Base-by-base conservation (phyloP, 2,888 invertebrate species). In the Dorcus parallelipipedus region DNA sequence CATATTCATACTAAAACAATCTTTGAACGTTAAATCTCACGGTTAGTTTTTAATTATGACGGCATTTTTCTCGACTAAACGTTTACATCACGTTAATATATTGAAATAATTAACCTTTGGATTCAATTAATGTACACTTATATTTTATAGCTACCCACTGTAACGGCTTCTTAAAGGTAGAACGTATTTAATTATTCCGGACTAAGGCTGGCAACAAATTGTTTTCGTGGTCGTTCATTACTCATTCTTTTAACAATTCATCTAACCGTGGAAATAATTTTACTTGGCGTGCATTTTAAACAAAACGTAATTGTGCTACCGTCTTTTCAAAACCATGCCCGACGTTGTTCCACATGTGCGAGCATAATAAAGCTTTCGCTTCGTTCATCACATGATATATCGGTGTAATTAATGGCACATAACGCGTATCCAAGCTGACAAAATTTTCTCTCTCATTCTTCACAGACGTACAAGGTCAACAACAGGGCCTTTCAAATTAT, bases 181-280 rank as follows among this genome's bases (percentile, higher is more conserved):
- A 62, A 52, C 61, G 58, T 58, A 67, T 67, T 67, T 66, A 67
- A 67, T 69, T 68, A 68, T 67, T 67, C 65, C 59, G 59, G 60
- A 60, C 60, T 58, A 54, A 56, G 48, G 60, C 58, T 48, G 64
- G 58, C 63, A 64, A 64, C 71, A 71, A 72, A 72, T 72, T 70
- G 68, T 72, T 70, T 71, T 68, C 66, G 69, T 68, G 65, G 64
- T 64, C 66, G 66, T 70, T 71, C 71, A 71, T 72, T 70, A 71
- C 65, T 72, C 69, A 72, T 71, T 68, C 70, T 71, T 71, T 71
- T 70, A 71, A 71, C 71, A 69, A 70, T 68, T 69, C 71, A 69
- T 69, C 70, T 70, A 69, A 69, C 64, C 69, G 69, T 69, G 68
- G 70, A 69, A 69, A 69, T 66, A 65, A 67, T 66, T 64, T 59